These are phyloP conservation scores for Tapera naevia DNA, from an alignment of 2,797 vertebrate species.

Conservation along the genomic window DNA sequence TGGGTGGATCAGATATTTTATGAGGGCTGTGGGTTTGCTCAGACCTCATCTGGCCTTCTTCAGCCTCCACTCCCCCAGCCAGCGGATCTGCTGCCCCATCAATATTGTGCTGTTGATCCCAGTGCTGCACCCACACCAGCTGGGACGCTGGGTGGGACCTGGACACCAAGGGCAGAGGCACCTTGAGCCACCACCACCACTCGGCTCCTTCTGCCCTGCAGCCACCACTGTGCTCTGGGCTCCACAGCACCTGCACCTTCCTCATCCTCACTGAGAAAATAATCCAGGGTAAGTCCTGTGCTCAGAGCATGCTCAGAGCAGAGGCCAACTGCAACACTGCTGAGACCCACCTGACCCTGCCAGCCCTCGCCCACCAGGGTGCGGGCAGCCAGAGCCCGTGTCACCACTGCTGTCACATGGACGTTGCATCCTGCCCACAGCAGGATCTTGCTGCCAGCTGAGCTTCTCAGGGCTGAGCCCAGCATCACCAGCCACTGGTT, in stretches of 20 bases:
- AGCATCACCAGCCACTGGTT: accelerated
- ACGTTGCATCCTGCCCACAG: not conserved
- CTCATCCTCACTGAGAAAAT: not conserved
- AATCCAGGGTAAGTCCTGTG: accelerated
- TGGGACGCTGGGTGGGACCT: not conserved
- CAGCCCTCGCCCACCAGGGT: not conserved
- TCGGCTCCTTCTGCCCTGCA: not conserved
- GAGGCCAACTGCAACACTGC: not conserved
- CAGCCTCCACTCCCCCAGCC: accelerated
- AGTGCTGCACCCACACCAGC: accelerated
- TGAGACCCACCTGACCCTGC: not conserved
- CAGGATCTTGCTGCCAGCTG: not conserved
- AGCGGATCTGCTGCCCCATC: not conserved
- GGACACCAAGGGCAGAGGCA: accelerated
- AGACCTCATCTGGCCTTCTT: not conserved
- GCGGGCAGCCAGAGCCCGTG: no score
- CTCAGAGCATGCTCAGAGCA: accelerated
- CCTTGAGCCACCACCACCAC: accelerated
- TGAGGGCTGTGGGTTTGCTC: accelerated
- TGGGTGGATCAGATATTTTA: not conserved
- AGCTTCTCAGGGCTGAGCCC: not conserved
- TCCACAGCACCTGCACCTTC: not conserved
- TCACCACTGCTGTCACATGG: accelerated
- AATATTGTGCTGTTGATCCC: not conserved
- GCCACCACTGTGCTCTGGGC: not conserved